Base-by-base conservation (phyloP, 2,888 invertebrate genomes). In the Cordilura impudica region DNA sequence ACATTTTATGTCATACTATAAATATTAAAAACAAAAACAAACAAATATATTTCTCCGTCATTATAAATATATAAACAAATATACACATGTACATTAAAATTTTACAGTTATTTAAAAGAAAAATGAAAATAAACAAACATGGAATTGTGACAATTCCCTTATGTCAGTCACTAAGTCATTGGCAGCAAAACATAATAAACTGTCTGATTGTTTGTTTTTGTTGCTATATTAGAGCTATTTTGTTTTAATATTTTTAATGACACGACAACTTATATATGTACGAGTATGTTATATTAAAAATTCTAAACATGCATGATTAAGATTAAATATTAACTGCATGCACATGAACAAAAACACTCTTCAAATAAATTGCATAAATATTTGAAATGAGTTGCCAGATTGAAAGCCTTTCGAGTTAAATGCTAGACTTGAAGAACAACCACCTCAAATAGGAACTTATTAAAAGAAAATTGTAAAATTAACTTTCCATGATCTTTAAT, bases 131-230 rank as follows among this genome's bases (percentile, higher is more conserved):
- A 51, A 4, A 43, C 35, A 21, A 45, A 23, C 23, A 47, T 18
- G 19, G 53, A 69, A 60, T 54, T 71, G 78, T 74, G 70, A 79
- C 78, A 75, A 87, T 86, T 86, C 84, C 82, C 85, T 86, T 86
- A 87, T 85, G 87, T 87, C 86, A 86, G 86, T 86, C 85, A 85
- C 81, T 86, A 82, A 85, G 84, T 83, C 84, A 84, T 63, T 69
- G 78, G 72, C 69, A 61, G 67, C 26, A 53, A 49, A 49, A 23
- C 63, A 18, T 49, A 19, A 12, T 47, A 31, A n/a, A 29, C 16
- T n/a, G 43, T 10, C 16, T 10, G 31, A 49, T 16, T 12, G 23
- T 26, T 63, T 31, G 10, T 14, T 16, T 31, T 21, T 54, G 14
- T 10, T 31, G 35, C 14, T 10, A 47, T 19, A 56, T 43, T 16